Base-by-base conservation (phyloP, 1,140 invertebrate genomes). In the Aphaenogaster rudis region DNA sequence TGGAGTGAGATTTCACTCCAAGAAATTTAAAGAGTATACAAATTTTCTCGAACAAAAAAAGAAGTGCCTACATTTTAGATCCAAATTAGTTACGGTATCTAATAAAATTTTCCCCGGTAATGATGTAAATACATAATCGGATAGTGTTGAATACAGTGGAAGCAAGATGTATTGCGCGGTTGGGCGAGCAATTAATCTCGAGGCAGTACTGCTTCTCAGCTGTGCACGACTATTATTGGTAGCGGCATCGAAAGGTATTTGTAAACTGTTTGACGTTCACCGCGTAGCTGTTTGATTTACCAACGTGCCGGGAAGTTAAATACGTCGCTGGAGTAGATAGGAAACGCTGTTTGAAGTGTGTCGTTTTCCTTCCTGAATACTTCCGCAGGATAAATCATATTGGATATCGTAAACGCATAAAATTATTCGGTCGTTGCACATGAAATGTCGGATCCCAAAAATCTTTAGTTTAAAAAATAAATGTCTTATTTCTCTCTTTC, bases 211-310 rank as follows among this genome's bases (percentile, higher is more conserved):
- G 72, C 28, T 76, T 57, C 64, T 78, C 63, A 81, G 69, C 80
- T 77, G 48, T 69, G 86, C 71, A 86, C 54, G 13, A 80, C 89
- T 90, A 90, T 90, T 90, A 90, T 90, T 90, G 89, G 89, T 90
- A 57, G 36, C 69, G 39, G 52, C 36, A 71, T 57, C 57, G 57
- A 66, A 78, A 78, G 86, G 67, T 90, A 87, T 90, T 90, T 90
- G 85, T 79, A 90, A 90, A 90, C 66, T 74, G 85, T 90, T 90
- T 90, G 67, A 88, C 78, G 57, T 48, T 74, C 17, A 28, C 42
- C 45, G 11, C 6, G 7, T 63, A 45, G 36, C 69, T 71, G 88
- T 89, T 90, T 87, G 76, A 89, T 82, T 64, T 67, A 50, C 66
- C 67, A 81, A 90, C 89, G 89, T 80, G 89, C 57, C 64, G 86